Evolutionary conservation across 2,113 vertebrate genomes (phyloP).

Genomic region (Melozone crissalis): DNA sequence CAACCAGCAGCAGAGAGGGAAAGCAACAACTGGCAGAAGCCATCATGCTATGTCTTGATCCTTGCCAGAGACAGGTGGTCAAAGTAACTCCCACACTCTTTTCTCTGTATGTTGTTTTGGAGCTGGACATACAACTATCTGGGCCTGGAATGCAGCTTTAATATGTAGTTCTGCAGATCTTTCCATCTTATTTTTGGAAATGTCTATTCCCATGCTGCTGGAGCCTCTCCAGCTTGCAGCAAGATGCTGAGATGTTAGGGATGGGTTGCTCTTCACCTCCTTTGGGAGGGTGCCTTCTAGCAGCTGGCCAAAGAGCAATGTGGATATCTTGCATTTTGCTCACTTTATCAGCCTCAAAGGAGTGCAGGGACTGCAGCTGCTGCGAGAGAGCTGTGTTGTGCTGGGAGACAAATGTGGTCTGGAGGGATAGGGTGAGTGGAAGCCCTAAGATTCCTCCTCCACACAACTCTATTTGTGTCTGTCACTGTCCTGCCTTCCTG

Average conservation of each 20-base stretch:
- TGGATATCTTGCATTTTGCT: neutral
- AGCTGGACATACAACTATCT: neutral
- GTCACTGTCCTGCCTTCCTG: neutral
- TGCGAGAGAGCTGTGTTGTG: neutral
- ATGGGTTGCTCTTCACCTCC: neutral
- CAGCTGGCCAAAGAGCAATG: neutral
- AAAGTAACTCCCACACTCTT: slow-evolving; percentile 27
- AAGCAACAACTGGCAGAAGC: slow-evolving; percentile 71
- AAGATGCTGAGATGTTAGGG: neutral
- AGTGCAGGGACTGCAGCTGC: slow-evolving; percentile 47
- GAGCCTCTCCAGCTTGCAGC: neutral
- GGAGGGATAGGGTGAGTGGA: slow-evolving; percentile 24
- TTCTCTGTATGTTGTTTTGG: neutral
- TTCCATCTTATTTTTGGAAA: slow-evolving; percentile 45
- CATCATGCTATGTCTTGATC: slow-evolving; percentile 59
- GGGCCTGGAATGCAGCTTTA: slow-evolving; percentile 32
- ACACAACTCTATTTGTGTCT: neutral
- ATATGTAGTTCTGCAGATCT: slow-evolving; percentile 11
- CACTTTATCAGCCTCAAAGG: neutral
- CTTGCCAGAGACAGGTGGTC: slow-evolving; percentile 66
- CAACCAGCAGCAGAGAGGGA: slow-evolving; percentile 16
- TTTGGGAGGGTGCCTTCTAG: neutral
- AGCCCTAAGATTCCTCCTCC: slow-evolving; percentile 55
- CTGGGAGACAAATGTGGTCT: slow-evolving; percentile 56
- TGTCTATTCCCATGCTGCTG: neutral